Evolutionary conservation across 1,140 invertebrate species (phyloP).

Genomic region (Drosophila ohnishii): DNA sequence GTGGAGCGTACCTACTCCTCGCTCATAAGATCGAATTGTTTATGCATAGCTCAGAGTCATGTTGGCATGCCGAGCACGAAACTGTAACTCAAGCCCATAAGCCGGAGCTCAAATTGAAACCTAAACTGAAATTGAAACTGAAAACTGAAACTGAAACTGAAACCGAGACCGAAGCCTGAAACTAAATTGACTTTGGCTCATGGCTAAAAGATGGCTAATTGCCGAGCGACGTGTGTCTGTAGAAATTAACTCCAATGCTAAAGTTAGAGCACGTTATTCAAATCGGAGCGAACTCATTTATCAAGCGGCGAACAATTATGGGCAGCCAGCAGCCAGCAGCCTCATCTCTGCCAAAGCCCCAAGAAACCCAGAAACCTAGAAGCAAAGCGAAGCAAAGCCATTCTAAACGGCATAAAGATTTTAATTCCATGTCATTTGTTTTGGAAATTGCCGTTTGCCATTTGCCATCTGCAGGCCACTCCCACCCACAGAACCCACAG

Average conservation of each 20-base stretch:
- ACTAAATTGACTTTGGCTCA: constrained; percentile 52
- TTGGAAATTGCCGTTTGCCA: constrained; percentile 24
- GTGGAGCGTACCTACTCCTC: constrained; percentile 20
- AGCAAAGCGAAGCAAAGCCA: background rate
- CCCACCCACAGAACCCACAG: constrained; percentile 12
- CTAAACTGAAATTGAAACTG: constrained; percentile 3
- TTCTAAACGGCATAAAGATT: constrained; percentile 16
- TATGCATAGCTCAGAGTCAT: constrained; percentile 51
- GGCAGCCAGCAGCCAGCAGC: constrained; percentile 1
- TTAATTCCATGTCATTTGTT: constrained; percentile 36
- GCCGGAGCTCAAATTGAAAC: constrained; percentile 18
- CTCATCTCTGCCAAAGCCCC: constrained; percentile 19
- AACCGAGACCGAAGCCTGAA: constrained; percentile 33
- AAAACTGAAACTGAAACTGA: constrained; percentile 25
- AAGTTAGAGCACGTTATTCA: constrained; percentile 66
- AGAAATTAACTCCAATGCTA: constrained; percentile 72
- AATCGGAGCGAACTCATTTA: constrained; percentile 74
- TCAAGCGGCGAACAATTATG: constrained; percentile 38
- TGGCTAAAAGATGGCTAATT: constrained; percentile 75
- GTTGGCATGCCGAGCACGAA: constrained; percentile 64
- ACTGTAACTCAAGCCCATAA: constrained; percentile 31
- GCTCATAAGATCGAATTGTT: constrained; percentile 57
- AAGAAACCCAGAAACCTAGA: too few species aligned
- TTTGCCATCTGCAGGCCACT: constrained; percentile 36
- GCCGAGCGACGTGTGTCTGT: constrained; percentile 59